Conservation (phyloP, 2,113 vertebrate species). For the Nothoprocta perdicaria region DNA sequence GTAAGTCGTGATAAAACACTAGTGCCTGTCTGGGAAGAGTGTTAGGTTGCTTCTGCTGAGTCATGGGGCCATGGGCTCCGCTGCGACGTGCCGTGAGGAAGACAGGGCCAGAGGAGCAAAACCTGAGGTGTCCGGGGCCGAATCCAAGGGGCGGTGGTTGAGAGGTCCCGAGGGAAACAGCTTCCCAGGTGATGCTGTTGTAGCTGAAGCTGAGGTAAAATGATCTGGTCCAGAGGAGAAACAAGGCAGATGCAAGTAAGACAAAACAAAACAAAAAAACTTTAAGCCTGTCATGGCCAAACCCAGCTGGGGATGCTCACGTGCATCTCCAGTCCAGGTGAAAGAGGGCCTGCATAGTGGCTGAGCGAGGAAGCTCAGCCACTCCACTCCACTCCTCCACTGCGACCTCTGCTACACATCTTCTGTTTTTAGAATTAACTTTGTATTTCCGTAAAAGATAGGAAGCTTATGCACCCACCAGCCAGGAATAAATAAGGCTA, state of each 20-base stretch:
- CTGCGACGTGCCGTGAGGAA: constrained; percentile 31
- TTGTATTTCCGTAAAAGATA: background rate
- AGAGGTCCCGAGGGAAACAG: background rate
- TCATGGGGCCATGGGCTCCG: constrained; percentile 44
- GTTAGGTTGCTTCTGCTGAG: constrained; percentile 57
- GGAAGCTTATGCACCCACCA: background rate
- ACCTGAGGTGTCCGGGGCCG: background rate
- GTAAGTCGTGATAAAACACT: background rate
- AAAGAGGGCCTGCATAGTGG: background rate
- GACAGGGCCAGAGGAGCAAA: accelerated
- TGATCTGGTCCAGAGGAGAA: background rate
- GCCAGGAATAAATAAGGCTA: background rate
- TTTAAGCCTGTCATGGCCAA: background rate
- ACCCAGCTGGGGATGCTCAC: background rate
- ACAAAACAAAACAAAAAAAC: no score
- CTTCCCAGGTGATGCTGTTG: background rate
- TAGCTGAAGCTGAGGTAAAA: accelerated
- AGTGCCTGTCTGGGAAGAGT: background rate
- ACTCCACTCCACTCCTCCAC: no score
- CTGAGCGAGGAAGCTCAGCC: no score
- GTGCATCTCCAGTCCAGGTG: background rate
- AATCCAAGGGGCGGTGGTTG: background rate
- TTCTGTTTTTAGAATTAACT: background rate
- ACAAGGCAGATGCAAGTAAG: background rate
- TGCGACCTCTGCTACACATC: background rate